Base-by-base conservation (phyloP, 2,113 vertebrate genomes). In the Strix aluco region DNA sequence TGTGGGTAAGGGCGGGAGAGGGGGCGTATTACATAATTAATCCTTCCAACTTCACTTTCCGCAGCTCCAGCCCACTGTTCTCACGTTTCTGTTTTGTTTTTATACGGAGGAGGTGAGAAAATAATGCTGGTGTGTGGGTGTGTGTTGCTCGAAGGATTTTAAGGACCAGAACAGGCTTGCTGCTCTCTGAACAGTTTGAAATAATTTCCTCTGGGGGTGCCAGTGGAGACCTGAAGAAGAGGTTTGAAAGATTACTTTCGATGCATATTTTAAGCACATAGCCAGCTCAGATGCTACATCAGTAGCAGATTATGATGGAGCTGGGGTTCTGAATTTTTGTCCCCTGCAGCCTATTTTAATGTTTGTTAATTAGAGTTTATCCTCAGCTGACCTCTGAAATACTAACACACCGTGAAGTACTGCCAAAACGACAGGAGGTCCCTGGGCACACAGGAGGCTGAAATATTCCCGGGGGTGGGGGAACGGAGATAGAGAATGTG, bases 61-160 rank as follows among this genome's bases (percentile, higher is more conserved):
- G 3, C 86, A 81, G 72, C 83, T 96, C 77, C 94, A 90, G 79
- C 95, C 92, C 80, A 88, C 96, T 86, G 54, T 84, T 91, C 86
- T 96, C 94, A 91, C 71, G 82, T 96, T 95, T 94, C 86, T 93
- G 82, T 78, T 94, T 94, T 94, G 83, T 91, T 96, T 91, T 93
- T 84, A 6, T 57, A 92, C 3, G 84, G 88, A 82, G 90, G 94
- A 90, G 90, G 94, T 93, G 95, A 88, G 92, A 90, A 95, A 95
- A 96, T 91, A 94, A 92, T 84, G 88, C 82, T 73, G 52, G 11
- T 74, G 80, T 81, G 96, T 66, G 86, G 86, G 89, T 22, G 61
- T 78, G 79, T 84, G 92, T 70, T 93, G 84, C 91, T 92, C 15
- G 9, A 84, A 95, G 70, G 81, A 85, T 97, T 95, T 90, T 54